Conservation (phyloP, 2,888 invertebrate genomes). For the Pyrochroa serraticornis region DNA sequence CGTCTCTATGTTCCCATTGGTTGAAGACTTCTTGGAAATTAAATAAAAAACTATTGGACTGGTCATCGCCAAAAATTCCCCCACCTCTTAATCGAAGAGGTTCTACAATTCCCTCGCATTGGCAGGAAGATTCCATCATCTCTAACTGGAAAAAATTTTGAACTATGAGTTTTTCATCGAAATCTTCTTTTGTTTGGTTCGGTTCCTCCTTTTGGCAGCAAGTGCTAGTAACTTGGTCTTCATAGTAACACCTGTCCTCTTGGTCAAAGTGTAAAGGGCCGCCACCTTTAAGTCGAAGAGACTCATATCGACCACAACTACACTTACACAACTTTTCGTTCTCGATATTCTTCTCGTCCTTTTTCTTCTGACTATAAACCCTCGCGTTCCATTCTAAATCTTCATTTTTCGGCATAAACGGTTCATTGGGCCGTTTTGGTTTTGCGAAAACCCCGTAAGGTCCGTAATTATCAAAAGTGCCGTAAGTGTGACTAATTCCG, state of each 20-base stretch:
- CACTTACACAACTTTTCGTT: not conserved
- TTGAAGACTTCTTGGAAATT: too few species aligned
- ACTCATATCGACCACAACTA: not conserved
- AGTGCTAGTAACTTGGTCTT: too few species aligned
- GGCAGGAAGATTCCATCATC: too few species aligned
- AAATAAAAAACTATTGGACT: too few species aligned
- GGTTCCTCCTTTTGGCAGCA: too few species aligned
- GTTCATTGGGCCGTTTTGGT: conserved; percentile 41
- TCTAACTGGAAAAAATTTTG: too few species aligned
- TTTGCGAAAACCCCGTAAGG: conserved; percentile 48
- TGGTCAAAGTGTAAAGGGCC: not conserved
- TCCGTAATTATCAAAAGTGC: conserved; percentile 48
- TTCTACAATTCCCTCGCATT: too few species aligned
- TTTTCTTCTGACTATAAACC: not conserved
- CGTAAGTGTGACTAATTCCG: conserved; percentile 52
- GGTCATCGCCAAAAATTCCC: too few species aligned
- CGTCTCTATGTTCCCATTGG: too few species aligned
- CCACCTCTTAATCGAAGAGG: conserved; percentile 17
- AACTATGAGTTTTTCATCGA: too few species aligned
- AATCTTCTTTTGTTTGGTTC: too few species aligned
- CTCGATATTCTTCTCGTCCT: not conserved
- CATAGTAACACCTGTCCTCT: not conserved
- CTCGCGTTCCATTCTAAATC: conserved; percentile 3
- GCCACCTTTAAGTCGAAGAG: not conserved
- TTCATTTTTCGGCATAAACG: conserved; percentile 35